Evolutionary conservation across 2,113 vertebrate genomes (phyloP).

Genomic region (Scalopus aquaticus): DNA sequence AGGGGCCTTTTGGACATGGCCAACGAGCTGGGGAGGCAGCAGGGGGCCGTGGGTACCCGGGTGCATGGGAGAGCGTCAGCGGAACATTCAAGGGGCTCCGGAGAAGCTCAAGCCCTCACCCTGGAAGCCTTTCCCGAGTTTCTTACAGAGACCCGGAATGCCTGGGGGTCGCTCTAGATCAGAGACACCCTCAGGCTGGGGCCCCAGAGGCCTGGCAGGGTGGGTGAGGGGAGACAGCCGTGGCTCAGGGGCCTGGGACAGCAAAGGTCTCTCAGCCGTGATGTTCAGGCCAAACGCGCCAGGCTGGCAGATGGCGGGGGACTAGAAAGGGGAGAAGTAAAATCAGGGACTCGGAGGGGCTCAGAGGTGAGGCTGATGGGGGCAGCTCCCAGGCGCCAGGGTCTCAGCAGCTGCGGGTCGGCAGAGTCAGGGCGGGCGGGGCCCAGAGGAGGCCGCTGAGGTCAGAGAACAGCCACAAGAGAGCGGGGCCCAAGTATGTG

Average conservation of each 20-base stretch:
- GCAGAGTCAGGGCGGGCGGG: not conserved
- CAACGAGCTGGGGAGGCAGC: fast-evolving
- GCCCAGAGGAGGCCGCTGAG: too few relatives aligned
- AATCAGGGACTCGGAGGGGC: not conserved
- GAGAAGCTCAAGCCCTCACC: not conserved
- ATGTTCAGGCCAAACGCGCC: too few relatives aligned
- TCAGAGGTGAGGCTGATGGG: not conserved
- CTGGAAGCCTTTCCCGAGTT: too few relatives aligned
- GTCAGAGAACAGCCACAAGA: too few relatives aligned
- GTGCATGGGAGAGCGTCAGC: fast-evolving
- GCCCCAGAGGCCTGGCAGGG: too few relatives aligned
- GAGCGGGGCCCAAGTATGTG: too few relatives aligned
- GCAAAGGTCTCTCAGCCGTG: not conserved
- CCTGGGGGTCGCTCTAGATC: not conserved
- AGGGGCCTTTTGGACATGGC: not conserved
- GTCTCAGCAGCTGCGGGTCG: not conserved
- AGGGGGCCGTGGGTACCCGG: fast-evolving
- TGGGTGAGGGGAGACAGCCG: too few relatives aligned
- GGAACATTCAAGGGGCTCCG: not conserved
- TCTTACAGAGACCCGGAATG: not conserved
- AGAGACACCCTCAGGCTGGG: too few relatives aligned
- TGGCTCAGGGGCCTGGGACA: too few relatives aligned
- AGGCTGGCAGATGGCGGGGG: not conserved
- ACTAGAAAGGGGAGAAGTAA: not conserved
- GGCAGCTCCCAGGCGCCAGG: not conserved